Base-by-base conservation (phyloP, 2,888 invertebrate genomes). In the Empis livida region DNA sequence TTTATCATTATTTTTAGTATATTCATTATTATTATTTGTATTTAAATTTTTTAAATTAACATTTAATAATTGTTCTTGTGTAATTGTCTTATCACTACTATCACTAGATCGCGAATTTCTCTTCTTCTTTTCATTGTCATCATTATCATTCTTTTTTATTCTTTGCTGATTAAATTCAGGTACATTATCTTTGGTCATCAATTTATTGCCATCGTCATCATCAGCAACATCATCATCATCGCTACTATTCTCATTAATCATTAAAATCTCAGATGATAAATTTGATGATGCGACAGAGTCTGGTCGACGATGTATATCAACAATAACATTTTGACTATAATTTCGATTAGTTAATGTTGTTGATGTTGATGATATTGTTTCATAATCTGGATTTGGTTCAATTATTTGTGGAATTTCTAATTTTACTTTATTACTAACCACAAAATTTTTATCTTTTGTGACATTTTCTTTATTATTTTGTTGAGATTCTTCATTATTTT, bases 51-150 rank as follows among this genome's bases (percentile, higher is more conserved):
- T 27, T 9, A 27, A 27, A 27, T 27, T 27, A 5, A 27, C 23
- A 27, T 27, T 27, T 27, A 27, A 8, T 27, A 27, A 27, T 27
- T 27, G 23, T 27, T 27, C 23, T 27, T 27, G 23, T n/a, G 42
- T 44, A n/a, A 42, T 30, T n/a, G 42, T 48, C 15, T 42, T 45
- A 44, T 45, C 48, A 38, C 42, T 48, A 38, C 37, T 42, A 42
- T 45, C 42, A 44, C 45, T 45, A 13, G 23, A 41, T 35, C 48
- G 37, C 23, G 44, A 48, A 31, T 30, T 42, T 5, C 42, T 16
- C 11, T 47, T 23, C 5, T n/a, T 16, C 9, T 39, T 37, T 14
- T 37, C 37, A n/a, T 35, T 35, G 9, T 20, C 17, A 10, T 20
- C 39, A 17, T 11, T 39, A 16, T 35, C n/a, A 35, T 13, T 35